Base-by-base conservation (phyloP, 2,888 invertebrate genomes). In the Agriopis aurantiaria region DNA sequence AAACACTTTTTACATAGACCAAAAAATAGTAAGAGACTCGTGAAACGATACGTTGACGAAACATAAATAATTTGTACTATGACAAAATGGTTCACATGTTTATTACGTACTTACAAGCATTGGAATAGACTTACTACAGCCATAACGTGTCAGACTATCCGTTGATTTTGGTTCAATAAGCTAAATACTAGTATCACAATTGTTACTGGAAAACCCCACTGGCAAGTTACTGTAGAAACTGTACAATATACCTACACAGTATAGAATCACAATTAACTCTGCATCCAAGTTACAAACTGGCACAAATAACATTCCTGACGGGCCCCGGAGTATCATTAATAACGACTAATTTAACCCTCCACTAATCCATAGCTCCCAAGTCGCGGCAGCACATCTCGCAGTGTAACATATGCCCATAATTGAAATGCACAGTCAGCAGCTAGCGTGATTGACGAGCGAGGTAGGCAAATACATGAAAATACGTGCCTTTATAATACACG, bases 391-490 rank as follows among this genome's bases (percentile, higher is more conserved):
- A 69, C 60, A 67, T 73, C 74, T 65, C 63, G 70, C 68, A 73
- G 74, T 87, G 85, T 78, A 76, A 58, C 75, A 75, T 78, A 74
- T 73, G 80, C 81, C 75, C 89, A 83, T 88, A 86, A 91, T 92
- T 89, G 92, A 93, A 93, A 92, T 91, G 93, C 93, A 89, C 88
- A 93, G 93, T 93, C 93, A 93, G 92, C 87, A 80, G 80, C 77
- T 78, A 79, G 85, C 88, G 92, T 93, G 93, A 93, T 93, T 93
- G 93, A 93, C 93, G 93, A 93, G 90, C 90, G 88, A 87, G 87
- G 92, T 88, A 88, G 89, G 91, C 92, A 92, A 92, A 92, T 91
- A 92, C 88, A 66, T 51, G 61, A 43, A 55, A 79, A 81, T 77
- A 76, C 72, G 75, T 69, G 65, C 81, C 65, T 85, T 91, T 88